Conservation (phyloP, 1,140 invertebrate species). For the Druon quercuslanigerum region DNA sequence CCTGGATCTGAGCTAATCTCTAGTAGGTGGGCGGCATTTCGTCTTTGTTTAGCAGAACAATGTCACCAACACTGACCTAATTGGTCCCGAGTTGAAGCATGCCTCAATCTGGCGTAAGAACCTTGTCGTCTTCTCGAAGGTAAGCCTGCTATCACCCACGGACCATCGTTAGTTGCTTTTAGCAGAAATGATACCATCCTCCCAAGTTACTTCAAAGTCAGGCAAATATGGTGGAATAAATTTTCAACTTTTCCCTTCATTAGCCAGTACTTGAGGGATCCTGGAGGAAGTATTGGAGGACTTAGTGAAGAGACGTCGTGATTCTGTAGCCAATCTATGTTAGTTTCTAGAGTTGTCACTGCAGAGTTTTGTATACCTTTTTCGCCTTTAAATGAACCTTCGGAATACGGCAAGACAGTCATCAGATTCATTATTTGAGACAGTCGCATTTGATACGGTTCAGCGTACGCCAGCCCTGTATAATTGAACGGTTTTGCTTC, state of each 20-base stretch:
- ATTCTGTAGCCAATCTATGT: constrained; percentile 41
- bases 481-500: neutral
- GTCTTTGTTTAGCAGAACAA: too few species aligned
- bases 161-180: neutral
- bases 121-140: neutral
- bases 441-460: constrained; percentile 53
- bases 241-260: constrained; percentile 30
- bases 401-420: constrained; percentile 59
- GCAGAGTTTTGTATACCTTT: constrained; percentile 47
- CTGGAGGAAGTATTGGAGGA: neutral
- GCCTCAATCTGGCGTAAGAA: too few species aligned
- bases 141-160: neutral
- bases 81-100: too few species aligned
- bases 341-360: constrained; percentile 62
- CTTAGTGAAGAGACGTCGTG: neutral
- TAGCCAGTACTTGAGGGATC: neutral
- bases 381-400: constrained; percentile 55
- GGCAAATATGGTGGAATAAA: constrained; percentile 48
- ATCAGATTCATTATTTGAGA: constrained; percentile 33
- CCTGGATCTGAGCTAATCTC: too few species aligned
- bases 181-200: constrained; percentile 42
- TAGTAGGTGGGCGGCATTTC: too few species aligned
- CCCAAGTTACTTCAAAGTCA: constrained; percentile 43
- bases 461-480: constrained; percentile 61
- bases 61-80: too few species aligned